Conservation (phyloP, 2,797 vertebrate genomes). For the Diplodus sargus region DNA sequence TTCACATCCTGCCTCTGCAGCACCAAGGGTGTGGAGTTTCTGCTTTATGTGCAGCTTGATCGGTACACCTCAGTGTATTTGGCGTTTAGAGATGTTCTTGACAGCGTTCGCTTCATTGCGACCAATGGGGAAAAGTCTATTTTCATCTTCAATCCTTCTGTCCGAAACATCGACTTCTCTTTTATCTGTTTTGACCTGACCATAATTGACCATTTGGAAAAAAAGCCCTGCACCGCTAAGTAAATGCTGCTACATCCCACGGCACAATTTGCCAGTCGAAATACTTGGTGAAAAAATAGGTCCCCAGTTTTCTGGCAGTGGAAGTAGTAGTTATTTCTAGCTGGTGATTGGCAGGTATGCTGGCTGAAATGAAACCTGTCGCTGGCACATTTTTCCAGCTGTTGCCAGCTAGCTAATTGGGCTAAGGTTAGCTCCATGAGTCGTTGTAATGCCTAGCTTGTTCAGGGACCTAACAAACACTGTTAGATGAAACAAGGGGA, state of each 20-base stretch:
- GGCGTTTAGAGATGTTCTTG: slow-evolving; percentile 2
- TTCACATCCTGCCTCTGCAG: neutral
- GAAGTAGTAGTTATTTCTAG: neutral
- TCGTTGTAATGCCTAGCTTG: too few relatives aligned
- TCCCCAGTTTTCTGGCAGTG: neutral
- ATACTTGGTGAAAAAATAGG: neutral
- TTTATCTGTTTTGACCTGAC: neutral
- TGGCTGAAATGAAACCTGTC: neutral
- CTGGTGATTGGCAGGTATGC: too few relatives aligned
- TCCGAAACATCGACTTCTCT: neutral
- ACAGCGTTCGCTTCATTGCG: neutral
- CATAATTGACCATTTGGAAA: neutral
- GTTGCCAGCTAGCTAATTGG: too few relatives aligned
- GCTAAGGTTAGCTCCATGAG: neutral
- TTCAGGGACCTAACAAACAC: too few relatives aligned
- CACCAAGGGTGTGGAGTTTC: neutral
- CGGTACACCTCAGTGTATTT: neutral
- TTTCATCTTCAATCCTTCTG: slow-evolving; percentile 11
- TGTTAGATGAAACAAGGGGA: too few relatives aligned
- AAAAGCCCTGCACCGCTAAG: too few relatives aligned
- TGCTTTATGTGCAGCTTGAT: neutral
- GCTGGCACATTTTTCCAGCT: neutral
- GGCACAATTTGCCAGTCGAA: neutral
- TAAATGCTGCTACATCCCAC: neutral
- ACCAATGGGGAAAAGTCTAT: neutral